Conservation (phyloP, 2,888 invertebrate genomes). For the Drosophila sordidula region DNA sequence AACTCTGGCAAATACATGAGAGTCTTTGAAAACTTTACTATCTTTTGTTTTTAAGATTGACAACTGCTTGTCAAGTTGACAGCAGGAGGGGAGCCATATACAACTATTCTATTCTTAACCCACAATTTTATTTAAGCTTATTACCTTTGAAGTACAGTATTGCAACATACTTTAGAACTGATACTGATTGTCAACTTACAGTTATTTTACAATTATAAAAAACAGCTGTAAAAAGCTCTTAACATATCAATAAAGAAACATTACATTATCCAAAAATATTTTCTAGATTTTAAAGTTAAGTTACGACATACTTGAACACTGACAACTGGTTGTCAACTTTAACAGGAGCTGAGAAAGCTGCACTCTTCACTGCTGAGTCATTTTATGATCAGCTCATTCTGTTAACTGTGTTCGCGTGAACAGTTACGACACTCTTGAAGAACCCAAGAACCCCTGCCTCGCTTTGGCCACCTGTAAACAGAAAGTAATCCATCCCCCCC, state of each 20-base stretch:
- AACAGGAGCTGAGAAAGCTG: slow-evolving; percentile 10
- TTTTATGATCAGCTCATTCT: background rate
- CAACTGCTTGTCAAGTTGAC: too few relatives aligned
- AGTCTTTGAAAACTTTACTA: too few relatives aligned
- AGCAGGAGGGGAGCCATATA: too few relatives aligned
- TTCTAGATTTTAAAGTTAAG: background rate
- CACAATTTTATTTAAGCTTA: too few relatives aligned
- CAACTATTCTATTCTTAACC: too few relatives aligned
- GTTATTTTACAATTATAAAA: too few relatives aligned
- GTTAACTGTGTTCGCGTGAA: slow-evolving; percentile 6
- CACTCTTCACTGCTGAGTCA: slow-evolving; percentile 13
- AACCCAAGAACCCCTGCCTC: slow-evolving; percentile 3
- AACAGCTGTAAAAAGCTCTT: background rate
- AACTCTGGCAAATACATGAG: too few relatives aligned
- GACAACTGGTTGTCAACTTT: slow-evolving; percentile 8
- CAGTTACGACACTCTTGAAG: slow-evolving; percentile 21
- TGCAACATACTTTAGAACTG: background rate
- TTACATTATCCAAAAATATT: too few relatives aligned
- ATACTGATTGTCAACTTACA: background rate
- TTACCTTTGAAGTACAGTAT: too few relatives aligned
- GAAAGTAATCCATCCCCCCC: background rate
- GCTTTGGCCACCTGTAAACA: background rate
- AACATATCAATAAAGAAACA: too few relatives aligned
- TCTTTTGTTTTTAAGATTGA: too few relatives aligned
- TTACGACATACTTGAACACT: background rate